A percentile compares a stretch with the other conserved stretches of the same genome.
These are phyloP conservation scores for Steinernema carpocapsae DNA, from an alignment of 2,888 invertebrate genomes.

Conservation along the genomic window DNA sequence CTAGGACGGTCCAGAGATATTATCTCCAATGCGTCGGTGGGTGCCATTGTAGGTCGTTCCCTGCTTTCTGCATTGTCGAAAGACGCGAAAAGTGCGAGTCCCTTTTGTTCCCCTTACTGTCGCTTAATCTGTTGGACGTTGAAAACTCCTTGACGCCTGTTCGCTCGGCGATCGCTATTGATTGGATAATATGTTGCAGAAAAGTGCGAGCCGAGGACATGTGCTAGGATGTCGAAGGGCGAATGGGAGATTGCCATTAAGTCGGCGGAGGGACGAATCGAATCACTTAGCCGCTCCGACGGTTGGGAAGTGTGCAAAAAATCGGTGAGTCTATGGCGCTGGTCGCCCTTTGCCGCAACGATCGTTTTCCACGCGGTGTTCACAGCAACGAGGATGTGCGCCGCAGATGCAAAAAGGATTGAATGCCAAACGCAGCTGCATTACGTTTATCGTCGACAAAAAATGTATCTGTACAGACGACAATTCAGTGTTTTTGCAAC, in stretches of 20 bases:
- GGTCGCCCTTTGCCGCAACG: background rate
- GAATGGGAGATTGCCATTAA: constrained; percentile 21
- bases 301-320: constrained; percentile 29
- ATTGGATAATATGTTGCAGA: constrained; percentile 12
- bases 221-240: constrained; percentile 9
- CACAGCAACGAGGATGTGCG: too few relatives aligned
- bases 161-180: background rate
- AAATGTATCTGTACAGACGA: background rate
- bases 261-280: constrained; percentile 28
- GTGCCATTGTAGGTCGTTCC: background rate
- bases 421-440: constrained; percentile 26
- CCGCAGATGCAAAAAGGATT: too few relatives aligned
- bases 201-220: constrained; percentile 15
- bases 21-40: background rate
- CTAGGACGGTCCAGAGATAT: background rate
- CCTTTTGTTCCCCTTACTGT: background rate
- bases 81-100: background rate
- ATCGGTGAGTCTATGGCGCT: constrained; percentile 3
- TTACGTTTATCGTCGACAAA: background rate
- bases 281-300: constrained; percentile 22
- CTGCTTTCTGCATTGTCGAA: background rate
- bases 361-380: too few relatives aligned
- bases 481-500: background rate
- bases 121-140: background rate
- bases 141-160: background rate